A percentile compares a stretch with the other conserved stretches of the same genome.
These are phyloP conservation scores for Passer montanus DNA, from an alignment of 2,113 vertebrate species.

Conservation along the genomic window DNA sequence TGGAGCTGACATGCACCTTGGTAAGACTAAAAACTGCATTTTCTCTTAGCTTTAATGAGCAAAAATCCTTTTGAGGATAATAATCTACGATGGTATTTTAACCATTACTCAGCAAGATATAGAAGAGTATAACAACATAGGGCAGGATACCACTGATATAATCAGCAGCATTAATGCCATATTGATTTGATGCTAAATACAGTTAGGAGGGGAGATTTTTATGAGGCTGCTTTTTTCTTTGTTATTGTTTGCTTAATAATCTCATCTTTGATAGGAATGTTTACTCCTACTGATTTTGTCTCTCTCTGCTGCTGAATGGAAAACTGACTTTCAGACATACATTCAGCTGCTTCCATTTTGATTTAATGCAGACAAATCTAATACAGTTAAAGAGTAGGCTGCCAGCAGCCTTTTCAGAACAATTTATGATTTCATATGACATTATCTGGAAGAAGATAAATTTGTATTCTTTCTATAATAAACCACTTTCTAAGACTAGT, in stretches of 20 bases:
- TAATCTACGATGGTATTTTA: neutral
- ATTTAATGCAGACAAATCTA: conserved; percentile 29
- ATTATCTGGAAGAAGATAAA: neutral
- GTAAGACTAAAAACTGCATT: neutral
- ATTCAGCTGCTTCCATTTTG: neutral
- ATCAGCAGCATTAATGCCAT: neutral
- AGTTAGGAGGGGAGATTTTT: neutral
- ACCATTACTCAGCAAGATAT: neutral
- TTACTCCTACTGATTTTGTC: conserved; percentile 14
- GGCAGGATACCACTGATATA: neutral
- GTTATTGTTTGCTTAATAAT: conserved; percentile 9
- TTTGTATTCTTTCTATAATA: neutral
- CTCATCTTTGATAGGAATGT: neutral
- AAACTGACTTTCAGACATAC: conserved; percentile 8
- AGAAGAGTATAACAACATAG: neutral
- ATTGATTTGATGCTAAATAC: neutral
- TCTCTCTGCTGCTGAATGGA: neutral
- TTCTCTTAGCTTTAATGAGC: neutral
- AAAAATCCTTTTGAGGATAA: neutral
- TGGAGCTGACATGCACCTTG: neutral
- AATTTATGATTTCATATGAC: neutral
- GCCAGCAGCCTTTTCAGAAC: neutral
- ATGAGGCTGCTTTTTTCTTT: neutral
- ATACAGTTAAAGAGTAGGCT: neutral
- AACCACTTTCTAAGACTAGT: neutral